These are phyloP conservation scores for Dendroctonus ponderosae DNA, from an alignment of 1,140 invertebrate genomes.

Conservation along the genomic window DNA sequence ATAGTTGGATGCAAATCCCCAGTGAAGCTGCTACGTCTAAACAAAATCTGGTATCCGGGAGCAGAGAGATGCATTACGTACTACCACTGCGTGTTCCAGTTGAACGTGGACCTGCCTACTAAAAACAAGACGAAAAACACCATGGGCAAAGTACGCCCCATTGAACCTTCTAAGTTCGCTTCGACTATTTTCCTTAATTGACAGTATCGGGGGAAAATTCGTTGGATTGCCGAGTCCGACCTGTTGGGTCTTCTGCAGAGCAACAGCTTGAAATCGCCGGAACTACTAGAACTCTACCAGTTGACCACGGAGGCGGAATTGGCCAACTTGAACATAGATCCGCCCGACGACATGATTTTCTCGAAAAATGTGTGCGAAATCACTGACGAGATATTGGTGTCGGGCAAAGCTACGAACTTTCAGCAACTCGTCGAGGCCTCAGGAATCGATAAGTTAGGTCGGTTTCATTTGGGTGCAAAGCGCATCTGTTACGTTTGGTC, in stretches of 20 bases:
- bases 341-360: conserved; percentile 26
- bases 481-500: background rate
- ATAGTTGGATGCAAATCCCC: background rate
- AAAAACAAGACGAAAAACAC: conserved; percentile 41
- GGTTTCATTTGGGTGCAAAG: background rate
- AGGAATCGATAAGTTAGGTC: conserved; percentile 38
- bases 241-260: conserved; percentile 31
- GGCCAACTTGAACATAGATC: conserved; percentile 13
- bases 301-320: conserved; percentile 15
- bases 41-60: conserved; percentile 39
- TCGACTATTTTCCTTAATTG: no score
- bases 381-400: conserved; percentile 37
- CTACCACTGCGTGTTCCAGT: conserved; percentile 36
- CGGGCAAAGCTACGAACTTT: conserved; percentile 33
- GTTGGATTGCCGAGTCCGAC: conserved; percentile 40
- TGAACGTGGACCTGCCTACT: conserved; percentile 21
- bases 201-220: conserved; percentile 42
- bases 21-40: conserved; percentile 33
- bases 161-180: no score
- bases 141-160: conserved; percentile 42
- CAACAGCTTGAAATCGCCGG: conserved; percentile 39
- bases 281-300: conserved; percentile 37
- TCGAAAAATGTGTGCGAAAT: conserved; percentile 40
- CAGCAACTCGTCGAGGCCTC: conserved; percentile 40
- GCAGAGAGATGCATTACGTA: conserved; percentile 12